Base-by-base conservation (phyloP, 2,888 invertebrate genomes). In the Sinohyriopsis cumingii region DNA sequence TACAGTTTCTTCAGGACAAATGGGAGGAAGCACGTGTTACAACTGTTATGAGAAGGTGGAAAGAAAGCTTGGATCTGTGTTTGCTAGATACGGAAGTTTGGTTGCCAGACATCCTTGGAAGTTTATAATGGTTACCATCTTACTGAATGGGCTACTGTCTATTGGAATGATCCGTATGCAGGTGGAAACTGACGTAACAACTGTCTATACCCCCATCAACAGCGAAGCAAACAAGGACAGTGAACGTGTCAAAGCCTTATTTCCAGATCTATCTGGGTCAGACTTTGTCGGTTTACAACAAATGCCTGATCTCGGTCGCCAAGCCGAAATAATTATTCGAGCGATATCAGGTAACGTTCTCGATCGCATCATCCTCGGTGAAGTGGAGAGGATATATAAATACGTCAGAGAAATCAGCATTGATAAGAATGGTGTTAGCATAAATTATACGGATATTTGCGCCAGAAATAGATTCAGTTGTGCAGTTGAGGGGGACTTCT, bases 141-240 rank as follows among this genome's bases (percentile, higher is more conserved):
- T 67, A 9, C 53, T 73, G 1, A 73, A 70, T 33, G 64, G 69
- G n/a, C 63, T 73, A 3, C 65, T 73, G 19, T 69, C 72, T 69
- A 28, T 83, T 68, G 61, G 70, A 70, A 45, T 78, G 72, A 15
- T 68, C 77, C 33, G 83, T 71, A 54, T 84, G 12, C 56, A 68
- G 5, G 70, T 72, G 7, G 83, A 82, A 53, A 73, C 73, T 6
- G 71, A 78, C 60, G 45, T 82, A 24, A 79, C 78, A 53, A 72
- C 66, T n/a, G 66, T 84, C 3, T 81, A 82, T 65, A 73, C 80
- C 15, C 83, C 84, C 6, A 73, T 72, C 25, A 79, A 77, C 62
- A 80, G 82, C 68, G 76, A 72, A 19, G 77, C 84, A 12, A 61
- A 69, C 28, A 68, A 69, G 59, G 82, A 85, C 55, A 72, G 75